These are phyloP conservation scores for Miltochrista miniata DNA, from an alignment of 2,888 invertebrate genomes.

Conservation along the genomic window DNA sequence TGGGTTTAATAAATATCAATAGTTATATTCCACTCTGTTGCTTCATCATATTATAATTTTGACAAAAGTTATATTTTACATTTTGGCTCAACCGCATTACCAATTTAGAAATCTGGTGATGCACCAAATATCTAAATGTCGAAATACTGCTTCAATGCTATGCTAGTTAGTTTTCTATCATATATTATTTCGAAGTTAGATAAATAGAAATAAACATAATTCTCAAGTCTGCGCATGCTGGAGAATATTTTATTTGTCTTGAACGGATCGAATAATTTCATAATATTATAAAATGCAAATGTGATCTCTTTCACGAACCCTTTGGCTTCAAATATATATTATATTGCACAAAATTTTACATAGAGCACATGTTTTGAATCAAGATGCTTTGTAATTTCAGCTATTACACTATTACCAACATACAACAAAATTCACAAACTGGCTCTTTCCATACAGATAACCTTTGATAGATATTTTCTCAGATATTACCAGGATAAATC, in stretches of 20 bases:
- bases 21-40: not conserved
- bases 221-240: constrained; percentile 71
- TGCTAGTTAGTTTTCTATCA: constrained; percentile 61
- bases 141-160: constrained; percentile 63
- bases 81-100: constrained; percentile 74
- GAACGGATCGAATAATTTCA: constrained; percentile 10
- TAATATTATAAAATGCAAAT: constrained; percentile 25
- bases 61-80: constrained; percentile 56
- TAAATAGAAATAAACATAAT: constrained; percentile 40
- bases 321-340: constrained; percentile 72
- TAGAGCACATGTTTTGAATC: constrained; percentile 57
- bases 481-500: constrained; percentile 52
- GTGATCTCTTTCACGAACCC: constrained; percentile 47
- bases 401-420: constrained; percentile 47
- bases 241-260: constrained; percentile 41
- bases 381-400: constrained; percentile 71
- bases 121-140: constrained; percentile 42
- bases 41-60: constrained; percentile 42
- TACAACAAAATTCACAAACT: constrained; percentile 42
- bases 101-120: constrained; percentile 66
- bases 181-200: constrained; percentile 48
- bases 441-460: constrained; percentile 46
- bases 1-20: constrained; percentile 1
- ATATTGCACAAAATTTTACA: constrained; percentile 60
- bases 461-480: constrained; percentile 63